These are phyloP conservation scores for Hydractinia echinata DNA, from an alignment of 30 jellyfish, hydroid and myxozoan species.

Conservation along the genomic window DNA sequence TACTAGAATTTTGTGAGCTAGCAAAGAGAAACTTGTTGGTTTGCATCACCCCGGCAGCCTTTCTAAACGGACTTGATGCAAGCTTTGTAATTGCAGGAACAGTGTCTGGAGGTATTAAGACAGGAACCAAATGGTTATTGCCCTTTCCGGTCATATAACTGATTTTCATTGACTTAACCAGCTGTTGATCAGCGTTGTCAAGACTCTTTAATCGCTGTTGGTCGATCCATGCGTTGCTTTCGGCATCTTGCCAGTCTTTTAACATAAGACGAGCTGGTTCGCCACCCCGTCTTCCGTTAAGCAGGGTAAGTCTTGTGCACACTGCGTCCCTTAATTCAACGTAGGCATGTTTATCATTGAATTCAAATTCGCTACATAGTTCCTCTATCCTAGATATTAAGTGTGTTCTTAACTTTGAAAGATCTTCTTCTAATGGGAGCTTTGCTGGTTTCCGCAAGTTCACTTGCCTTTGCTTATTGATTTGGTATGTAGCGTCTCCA, in stretches of 20 bases:
- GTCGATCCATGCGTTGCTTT: constrained; percentile 28
- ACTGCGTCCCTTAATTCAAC: no score
- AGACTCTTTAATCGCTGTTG: background rate
- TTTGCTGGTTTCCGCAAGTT: background rate
- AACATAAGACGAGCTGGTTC: constrained; percentile 31
- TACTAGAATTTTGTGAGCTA: constrained; percentile 15
- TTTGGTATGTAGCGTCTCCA: background rate
- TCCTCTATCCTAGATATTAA: no score
- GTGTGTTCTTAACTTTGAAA: background rate
- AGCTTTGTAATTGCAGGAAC: background rate
- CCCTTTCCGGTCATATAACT: background rate
- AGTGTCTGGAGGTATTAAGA: background rate
- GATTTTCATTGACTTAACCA: background rate
- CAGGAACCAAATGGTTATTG: background rate
- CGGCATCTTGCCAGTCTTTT: constrained; percentile 27
- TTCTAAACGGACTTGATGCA: background rate
- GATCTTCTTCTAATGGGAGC: background rate
- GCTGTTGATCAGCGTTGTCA: background rate
- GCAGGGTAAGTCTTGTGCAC: no score
- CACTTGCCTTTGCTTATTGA: background rate
- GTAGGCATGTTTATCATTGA: no score
- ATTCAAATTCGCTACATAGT: no score
- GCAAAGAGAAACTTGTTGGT: constrained; percentile 24
- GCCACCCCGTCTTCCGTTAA: background rate
- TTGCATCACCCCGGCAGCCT: constrained; percentile 7